phyloP scores from a whole-genome alignment of 2,113 vertebrate genomes.

The Muntiacus reevesi region DNA sequence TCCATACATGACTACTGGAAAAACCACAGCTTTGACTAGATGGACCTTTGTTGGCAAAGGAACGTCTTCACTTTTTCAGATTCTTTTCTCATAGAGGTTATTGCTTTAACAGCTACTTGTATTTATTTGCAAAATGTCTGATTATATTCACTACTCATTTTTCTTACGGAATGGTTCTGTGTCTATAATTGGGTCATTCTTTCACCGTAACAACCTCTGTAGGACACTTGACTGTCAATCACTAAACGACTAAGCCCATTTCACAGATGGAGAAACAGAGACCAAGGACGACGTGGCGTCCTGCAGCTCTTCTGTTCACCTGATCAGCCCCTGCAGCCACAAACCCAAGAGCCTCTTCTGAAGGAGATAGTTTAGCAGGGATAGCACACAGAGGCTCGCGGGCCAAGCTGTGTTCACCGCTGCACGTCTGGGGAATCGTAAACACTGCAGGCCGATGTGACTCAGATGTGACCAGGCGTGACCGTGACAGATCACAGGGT shows the following conservation, averaged over 20 bases:
- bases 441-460: neutral
- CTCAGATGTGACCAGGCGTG: constrained; percentile 12
- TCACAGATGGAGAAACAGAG: neutral
- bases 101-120: neutral
- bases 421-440: neutral
- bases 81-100: neutral
- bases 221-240: neutral
- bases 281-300: neutral
- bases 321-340: neutral
- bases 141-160: neutral
- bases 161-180: neutral
- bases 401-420: neutral
- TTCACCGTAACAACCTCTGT: neutral
- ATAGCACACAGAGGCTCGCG: neutral
- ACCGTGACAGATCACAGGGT: neutral
- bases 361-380: neutral
- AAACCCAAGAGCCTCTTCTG: neutral
- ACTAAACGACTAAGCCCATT: neutral
- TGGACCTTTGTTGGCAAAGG: neutral
- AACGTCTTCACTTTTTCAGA: neutral
- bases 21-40: neutral
- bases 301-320: neutral
- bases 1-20: neutral
- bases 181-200: neutral
- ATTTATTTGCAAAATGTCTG: neutral